phyloP scores from a whole-genome alignment of 2,797 vertebrate genomes.

The Dicrostonyx torquatus region DNA sequence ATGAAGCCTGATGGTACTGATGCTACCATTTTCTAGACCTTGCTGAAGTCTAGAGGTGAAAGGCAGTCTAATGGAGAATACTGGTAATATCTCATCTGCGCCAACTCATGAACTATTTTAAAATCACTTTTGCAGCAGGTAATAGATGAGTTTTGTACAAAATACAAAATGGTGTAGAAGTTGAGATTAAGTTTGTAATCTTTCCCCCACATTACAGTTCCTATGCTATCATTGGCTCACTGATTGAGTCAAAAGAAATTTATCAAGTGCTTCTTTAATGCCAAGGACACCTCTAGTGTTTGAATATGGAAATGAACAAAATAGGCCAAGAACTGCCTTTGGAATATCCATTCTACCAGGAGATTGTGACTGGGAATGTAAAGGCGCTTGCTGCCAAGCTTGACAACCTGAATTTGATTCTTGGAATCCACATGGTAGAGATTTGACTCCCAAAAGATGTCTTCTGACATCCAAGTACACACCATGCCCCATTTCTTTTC shows the following conservation, averaged over 20 bases:
- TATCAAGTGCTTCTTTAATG: not conserved
- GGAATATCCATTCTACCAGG: not conserved
- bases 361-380: not conserved
- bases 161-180: not conserved
- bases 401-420: not conserved
- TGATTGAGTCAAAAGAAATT: not conserved
- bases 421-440: not conserved
- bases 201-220: not conserved
- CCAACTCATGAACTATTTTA: not conserved
- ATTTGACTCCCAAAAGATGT: not conserved
- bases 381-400: not conserved
- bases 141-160: not conserved
- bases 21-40: not conserved
- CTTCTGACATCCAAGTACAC: not conserved
- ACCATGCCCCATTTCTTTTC: no score
- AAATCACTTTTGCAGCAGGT: slow-evolving; percentile 1
- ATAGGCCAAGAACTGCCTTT: not conserved
- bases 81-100: not conserved
- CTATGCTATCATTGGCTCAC: not conserved
- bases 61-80: slow-evolving; percentile 1
- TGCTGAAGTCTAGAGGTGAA: not conserved
- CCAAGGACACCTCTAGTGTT: not conserved
- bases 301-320: not conserved
- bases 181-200: not conserved
- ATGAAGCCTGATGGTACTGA: not conserved